phyloP scores from a whole-genome alignment of 1,140 invertebrate genomes.

The Lethrus apterus region DNA sequence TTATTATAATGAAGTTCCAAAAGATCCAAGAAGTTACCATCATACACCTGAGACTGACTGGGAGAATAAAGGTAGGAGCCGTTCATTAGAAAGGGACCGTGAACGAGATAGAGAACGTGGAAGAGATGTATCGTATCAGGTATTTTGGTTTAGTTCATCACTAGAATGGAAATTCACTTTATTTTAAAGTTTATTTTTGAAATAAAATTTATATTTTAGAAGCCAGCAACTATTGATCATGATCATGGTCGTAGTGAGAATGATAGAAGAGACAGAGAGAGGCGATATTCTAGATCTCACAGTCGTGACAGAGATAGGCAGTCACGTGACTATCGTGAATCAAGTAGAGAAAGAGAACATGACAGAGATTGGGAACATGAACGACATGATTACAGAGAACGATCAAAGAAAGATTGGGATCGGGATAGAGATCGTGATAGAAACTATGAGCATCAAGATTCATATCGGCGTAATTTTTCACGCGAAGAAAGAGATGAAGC shows the following conservation, averaged over 20 bases:
- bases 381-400: slow-evolving; percentile 42
- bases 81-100: slow-evolving; percentile 43
- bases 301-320: slow-evolving; percentile 47
- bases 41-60: slow-evolving; percentile 47
- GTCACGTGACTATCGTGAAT: slow-evolving; percentile 43
- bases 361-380: slow-evolving; percentile 41
- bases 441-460: slow-evolving; percentile 15
- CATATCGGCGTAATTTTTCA: slow-evolving; percentile 36
- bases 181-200: too few species aligned
- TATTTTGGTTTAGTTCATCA: too few species aligned
- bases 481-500: slow-evolving; percentile 43
- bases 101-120: slow-evolving; percentile 40
- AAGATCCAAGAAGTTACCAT: slow-evolving; percentile 52
- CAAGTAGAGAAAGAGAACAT: slow-evolving; percentile 39
- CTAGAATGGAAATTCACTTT: too few species aligned
- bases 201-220: slow-evolving; percentile 17
- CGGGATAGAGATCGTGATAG: slow-evolving; percentile 39
- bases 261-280: slow-evolving; percentile 44
- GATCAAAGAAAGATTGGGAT: slow-evolving; percentile 46
- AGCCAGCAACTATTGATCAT: slow-evolving; percentile 22
- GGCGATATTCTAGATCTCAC: slow-evolving; percentile 45
- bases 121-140: slow-evolving; percentile 26
- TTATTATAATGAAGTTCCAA: slow-evolving; percentile 49
- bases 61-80: slow-evolving; percentile 42
- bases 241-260: slow-evolving; percentile 36